Evolutionary conservation across 2,113 vertebrate species (phyloP).

Genomic region (Murina feae): DNA sequence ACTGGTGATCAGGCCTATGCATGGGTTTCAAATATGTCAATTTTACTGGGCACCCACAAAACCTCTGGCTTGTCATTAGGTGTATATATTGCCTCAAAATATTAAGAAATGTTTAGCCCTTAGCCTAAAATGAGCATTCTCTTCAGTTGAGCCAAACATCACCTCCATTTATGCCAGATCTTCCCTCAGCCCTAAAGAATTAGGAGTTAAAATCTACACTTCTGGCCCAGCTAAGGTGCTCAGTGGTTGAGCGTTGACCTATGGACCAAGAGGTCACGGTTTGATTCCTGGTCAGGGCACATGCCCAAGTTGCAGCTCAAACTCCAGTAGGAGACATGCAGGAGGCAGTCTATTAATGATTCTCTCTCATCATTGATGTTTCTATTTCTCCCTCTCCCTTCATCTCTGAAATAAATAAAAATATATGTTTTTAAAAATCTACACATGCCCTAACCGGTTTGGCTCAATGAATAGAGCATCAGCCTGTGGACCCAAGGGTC

Average conservation of each 20-base stretch:
- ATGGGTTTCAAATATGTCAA: not conserved
- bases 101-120: not conserved
- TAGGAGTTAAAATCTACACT: not conserved
- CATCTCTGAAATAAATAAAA: no score
- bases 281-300: no score
- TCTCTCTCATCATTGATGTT: no score
- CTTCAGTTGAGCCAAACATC: not conserved
- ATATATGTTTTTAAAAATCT: not conserved
- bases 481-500: no score
- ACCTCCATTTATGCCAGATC: not conserved
- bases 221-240: not conserved
- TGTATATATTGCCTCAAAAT: not conserved
- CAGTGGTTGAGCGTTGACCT: no score
- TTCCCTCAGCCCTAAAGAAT: not conserved
- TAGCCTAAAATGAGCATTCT: not conserved
- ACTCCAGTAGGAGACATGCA: no score
- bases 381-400: no score
- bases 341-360: no score
- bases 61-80: not conserved
- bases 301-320: no score
- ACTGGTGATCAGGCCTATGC: not conserved
- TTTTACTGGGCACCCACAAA: not conserved
- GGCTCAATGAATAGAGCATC: no score
- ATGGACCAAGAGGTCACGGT: no score
- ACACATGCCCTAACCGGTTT: no score